Conservation (phyloP, 2,888 invertebrate genomes). For the Autographa pulchrina region DNA sequence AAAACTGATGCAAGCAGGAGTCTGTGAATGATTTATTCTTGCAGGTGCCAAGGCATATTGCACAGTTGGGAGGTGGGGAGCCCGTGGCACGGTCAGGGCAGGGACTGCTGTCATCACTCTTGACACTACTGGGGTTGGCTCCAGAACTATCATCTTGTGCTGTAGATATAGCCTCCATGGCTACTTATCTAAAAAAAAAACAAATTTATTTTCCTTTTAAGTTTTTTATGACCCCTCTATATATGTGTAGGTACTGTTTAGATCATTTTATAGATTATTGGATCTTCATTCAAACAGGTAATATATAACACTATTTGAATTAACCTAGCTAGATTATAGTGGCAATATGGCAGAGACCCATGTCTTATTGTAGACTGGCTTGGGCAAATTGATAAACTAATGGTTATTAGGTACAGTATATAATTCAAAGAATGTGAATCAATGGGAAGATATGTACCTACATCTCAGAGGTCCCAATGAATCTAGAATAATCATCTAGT, state of each 20-base stretch:
- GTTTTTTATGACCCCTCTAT: neutral
- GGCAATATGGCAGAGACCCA: neutral
- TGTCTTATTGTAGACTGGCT: neutral
- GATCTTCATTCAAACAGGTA: neutral
- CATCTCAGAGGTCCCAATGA: no score
- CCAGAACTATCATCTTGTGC: constrained; percentile 77
- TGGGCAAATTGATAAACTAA: no score
- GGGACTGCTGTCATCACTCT: constrained; percentile 86
- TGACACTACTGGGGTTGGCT: constrained; percentile 82
- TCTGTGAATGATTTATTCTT: constrained; percentile 97
- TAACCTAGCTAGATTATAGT: neutral
- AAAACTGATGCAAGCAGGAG: constrained; percentile 97
- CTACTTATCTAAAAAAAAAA: constrained; percentile 42
- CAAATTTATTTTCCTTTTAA: neutral
- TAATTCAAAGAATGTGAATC: no score
- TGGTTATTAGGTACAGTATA: no score
- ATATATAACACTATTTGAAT: neutral
- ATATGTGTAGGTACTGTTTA: no score
- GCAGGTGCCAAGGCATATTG: constrained; percentile 96
- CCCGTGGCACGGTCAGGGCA: constrained; percentile 76
- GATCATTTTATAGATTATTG: no score
- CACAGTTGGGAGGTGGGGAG: constrained; percentile 96
- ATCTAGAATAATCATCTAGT: no score
- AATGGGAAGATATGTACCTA: no score
- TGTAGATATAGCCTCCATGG: constrained; percentile 77